Base-by-base conservation (phyloP, 1,140 invertebrate species). In the Bombus ignitus region DNA sequence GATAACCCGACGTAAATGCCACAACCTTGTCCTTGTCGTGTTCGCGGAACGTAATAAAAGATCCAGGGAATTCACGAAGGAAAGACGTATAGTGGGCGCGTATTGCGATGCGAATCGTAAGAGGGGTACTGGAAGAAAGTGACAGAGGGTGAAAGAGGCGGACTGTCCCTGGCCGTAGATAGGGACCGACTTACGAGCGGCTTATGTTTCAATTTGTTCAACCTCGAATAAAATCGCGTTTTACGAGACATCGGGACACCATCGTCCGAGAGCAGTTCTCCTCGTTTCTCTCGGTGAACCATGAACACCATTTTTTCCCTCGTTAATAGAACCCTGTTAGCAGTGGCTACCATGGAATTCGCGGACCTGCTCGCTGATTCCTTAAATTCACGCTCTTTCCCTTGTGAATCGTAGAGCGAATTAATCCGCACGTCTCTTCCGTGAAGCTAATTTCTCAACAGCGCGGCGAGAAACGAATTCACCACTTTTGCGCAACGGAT, bases 141-240 rank as follows among this genome's bases (percentile, higher is more conserved):
- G 47, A 59, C n/a, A 18, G 59, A 65, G 37, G 75, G 57, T 18
- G 53, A 59, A n/a, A 59, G 57, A 65, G 42, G 37, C 25, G 75
- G 32, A 57, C 35, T n/a, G 71, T n/a, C 44, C 65, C 70, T 25
- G 77, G 18, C 28, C 81, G 66, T 76, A 79, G 88, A 91, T 89
- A 80, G 83, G 87, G 72, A 87, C 66, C 86, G 86, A 86, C 87
- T 91, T 91, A 91, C 88, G 90, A 91, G 88, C 90, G 90, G 90
- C 90, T 91, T 91, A 91, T 91, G 86, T 91, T 91, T 91, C 90
- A 91, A 91, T 91, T 91, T 91, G 90, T 85, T 89, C 90, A 86
- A 81, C 81, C 88, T 83, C 87, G 86, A 91, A 91, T 91, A 91
- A 91, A 91, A 91, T 91, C 90, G 80, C 86, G 88, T 91, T 91